Evolutionary conservation across 2,113 vertebrate species (phyloP).

Genomic region (Blennius ocellaris): DNA sequence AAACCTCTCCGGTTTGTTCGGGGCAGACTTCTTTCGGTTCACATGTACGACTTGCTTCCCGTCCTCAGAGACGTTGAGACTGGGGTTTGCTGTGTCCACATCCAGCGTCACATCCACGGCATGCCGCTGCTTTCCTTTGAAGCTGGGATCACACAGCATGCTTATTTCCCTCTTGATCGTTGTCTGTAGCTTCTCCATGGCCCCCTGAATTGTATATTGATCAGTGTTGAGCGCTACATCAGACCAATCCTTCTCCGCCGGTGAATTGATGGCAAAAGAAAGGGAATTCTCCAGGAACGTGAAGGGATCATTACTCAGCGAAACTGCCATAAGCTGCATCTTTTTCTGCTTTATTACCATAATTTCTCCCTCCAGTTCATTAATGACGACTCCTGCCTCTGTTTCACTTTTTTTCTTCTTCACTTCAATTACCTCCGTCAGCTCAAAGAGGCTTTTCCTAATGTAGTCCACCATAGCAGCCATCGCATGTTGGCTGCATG

Average conservation of each 20-base stretch:
- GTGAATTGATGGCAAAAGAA: neutral
- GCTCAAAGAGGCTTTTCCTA: constrained; percentile 51
- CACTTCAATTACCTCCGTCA: constrained; percentile 30
- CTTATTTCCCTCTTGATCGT: constrained; percentile 40
- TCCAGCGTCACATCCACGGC: constrained; percentile 63
- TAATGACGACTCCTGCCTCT: constrained; percentile 29
- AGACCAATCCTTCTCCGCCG: constrained; percentile 48
- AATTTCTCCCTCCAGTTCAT: constrained; percentile 59
- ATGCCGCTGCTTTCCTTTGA: constrained; percentile 41
- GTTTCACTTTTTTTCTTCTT: constrained; percentile 37
- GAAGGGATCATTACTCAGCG: constrained; percentile 16
- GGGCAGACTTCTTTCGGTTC: neutral
- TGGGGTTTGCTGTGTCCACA: constrained; percentile 55
- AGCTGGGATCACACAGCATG: constrained; percentile 59
- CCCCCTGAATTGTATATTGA: neutral
- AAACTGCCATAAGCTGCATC: constrained; percentile 27
- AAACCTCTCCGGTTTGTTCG: constrained; percentile 40
- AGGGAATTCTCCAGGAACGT: constrained; percentile 30
- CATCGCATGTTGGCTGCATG: constrained; percentile 25
- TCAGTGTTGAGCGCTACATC: constrained; percentile 4
- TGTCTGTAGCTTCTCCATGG: constrained; percentile 25
- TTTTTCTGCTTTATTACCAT: constrained; percentile 39
- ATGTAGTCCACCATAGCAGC: constrained; percentile 41
- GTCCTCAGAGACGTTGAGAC: constrained; percentile 52
- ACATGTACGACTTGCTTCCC: constrained; percentile 46